These are phyloP conservation scores for Myopa testacea DNA, from an alignment of 2,888 invertebrate species.

Conservation along the genomic window DNA sequence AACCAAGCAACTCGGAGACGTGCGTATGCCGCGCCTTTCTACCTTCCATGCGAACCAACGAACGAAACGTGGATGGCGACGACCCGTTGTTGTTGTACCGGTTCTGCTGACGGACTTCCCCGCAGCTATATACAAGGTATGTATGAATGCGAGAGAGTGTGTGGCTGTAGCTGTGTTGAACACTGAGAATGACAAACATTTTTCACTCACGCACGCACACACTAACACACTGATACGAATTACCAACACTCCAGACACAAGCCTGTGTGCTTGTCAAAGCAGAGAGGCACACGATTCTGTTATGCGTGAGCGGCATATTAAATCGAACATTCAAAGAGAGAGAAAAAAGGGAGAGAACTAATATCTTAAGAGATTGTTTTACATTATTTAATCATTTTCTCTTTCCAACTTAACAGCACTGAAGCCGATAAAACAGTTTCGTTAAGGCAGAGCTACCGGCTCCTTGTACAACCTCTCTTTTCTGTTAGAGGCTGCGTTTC, in stretches of 20 bases:
- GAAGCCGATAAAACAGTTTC: background rate
- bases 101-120: slow-evolving; percentile 53
- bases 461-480: no score
- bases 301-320: background rate
- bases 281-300: background rate
- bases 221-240: no score
- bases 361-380: background rate
- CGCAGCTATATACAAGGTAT: slow-evolving; percentile 38
- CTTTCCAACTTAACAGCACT: background rate
- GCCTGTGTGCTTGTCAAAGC: no score
- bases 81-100: slow-evolving; percentile 21
- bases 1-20: slow-evolving; percentile 17
- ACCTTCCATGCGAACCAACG: background rate
- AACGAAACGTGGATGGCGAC: background rate
- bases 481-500: no score
- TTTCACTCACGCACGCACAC: background rate
- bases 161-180: background rate
- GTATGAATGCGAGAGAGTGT: slow-evolving; percentile 1
- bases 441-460: background rate
- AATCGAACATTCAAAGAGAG: no score
- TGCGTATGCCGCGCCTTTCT: background rate
- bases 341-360: background rate
- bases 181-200: background rate
- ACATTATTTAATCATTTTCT: no score
- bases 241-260: background rate